These are phyloP conservation scores for Cirrhinus mrigala DNA, from an alignment of 2,797 vertebrate genomes.

Conservation along the genomic window DNA sequence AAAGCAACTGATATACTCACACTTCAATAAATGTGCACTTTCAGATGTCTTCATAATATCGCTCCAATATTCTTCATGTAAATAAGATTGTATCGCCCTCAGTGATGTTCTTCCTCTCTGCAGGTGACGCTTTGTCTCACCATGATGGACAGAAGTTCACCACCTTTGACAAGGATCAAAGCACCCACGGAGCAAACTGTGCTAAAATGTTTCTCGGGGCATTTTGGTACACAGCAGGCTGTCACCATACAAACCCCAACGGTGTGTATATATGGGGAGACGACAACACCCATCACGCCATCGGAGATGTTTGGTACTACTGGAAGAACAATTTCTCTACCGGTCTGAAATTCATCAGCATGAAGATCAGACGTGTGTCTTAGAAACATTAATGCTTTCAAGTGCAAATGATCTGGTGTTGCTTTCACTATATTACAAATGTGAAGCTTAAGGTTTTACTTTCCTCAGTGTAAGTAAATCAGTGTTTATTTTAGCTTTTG, in stretches of 20 bases:
- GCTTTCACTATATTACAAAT: neutral
- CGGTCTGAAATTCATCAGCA: neutral
- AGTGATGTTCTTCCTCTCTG: neutral
- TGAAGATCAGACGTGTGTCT: neutral
- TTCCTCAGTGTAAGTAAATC: neutral
- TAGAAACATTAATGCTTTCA: neutral
- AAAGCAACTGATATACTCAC: too few species aligned
- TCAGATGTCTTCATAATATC: neutral
- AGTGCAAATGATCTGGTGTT: neutral
- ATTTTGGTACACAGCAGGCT: neutral
- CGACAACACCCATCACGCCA: too few species aligned
- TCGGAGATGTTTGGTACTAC: neutral
- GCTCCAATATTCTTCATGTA: neutral
- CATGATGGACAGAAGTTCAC: constrained; percentile 64
- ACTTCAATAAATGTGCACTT: neutral
- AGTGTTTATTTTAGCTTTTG: neutral
- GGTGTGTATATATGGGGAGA: too few species aligned
- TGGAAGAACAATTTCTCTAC: too few species aligned
- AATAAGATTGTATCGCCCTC: neutral
- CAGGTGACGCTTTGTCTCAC: constrained; percentile 50
- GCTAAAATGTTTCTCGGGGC: neutral
- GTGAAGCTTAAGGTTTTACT: neutral
- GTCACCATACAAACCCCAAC: neutral
- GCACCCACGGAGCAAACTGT: constrained; percentile 35
- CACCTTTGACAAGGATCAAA: constrained; percentile 68